A percentile compares a stretch with the other conserved stretches of the same genome.
These are phyloP conservation scores for Irena cyanogastra DNA, from an alignment of 2,113 vertebrate genomes.

Conservation along the genomic window DNA sequence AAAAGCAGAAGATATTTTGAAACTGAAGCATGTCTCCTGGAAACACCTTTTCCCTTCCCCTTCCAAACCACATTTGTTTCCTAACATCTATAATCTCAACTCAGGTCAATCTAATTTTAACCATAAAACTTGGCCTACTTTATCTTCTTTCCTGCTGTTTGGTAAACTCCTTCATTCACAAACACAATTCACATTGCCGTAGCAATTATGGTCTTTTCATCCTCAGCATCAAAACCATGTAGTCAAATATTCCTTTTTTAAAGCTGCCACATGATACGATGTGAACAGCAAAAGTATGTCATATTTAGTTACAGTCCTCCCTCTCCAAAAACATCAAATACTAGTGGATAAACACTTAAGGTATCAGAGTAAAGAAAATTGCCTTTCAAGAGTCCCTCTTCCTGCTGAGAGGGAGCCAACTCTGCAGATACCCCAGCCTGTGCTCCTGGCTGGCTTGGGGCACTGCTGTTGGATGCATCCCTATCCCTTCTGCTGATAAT, in stretches of 20 bases:
- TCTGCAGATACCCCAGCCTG: background rate
- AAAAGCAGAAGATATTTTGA: background rate
- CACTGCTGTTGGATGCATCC: background rate
- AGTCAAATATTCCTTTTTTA: background rate
- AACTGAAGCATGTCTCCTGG: background rate
- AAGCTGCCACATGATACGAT: background rate
- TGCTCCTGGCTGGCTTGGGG: background rate
- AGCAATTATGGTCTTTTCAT: background rate
- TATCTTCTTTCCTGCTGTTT: background rate
- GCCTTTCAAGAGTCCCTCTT: background rate
- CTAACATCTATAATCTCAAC: background rate
- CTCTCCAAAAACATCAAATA: background rate
- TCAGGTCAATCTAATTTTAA: slow-evolving; percentile 3
- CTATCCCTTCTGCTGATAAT: background rate
- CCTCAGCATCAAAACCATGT: background rate
- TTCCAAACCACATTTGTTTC: background rate
- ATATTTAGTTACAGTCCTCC: background rate
- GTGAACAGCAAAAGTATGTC: background rate
- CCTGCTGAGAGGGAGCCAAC: background rate
- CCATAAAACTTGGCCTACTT: background rate
- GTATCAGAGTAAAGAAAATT: background rate
- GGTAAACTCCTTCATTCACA: background rate
- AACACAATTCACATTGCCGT: background rate
- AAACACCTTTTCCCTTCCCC: background rate
- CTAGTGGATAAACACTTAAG: background rate